These are phyloP conservation scores for Willisornis vidua DNA, from an alignment of 2,113 vertebrate species.

Conservation along the genomic window DNA sequence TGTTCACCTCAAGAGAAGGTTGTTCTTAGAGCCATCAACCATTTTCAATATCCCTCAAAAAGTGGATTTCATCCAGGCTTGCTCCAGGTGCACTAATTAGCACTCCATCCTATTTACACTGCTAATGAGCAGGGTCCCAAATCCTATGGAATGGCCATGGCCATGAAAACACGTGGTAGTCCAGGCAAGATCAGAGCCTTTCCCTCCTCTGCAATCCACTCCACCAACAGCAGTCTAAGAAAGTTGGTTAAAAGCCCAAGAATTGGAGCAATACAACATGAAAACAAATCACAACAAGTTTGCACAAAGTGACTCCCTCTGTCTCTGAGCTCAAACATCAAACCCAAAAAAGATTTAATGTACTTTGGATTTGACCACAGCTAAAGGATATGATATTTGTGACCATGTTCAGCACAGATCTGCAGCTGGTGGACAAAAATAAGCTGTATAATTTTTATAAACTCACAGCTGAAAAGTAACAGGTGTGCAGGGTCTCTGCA, in stretches of 20 bases:
- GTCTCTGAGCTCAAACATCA: background rate
- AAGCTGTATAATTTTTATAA: background rate
- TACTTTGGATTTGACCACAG: background rate
- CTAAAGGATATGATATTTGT: background rate
- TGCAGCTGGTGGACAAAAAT: background rate
- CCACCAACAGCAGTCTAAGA: background rate
- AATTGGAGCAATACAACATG: background rate
- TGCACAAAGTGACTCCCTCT: background rate
- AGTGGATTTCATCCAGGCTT: background rate
- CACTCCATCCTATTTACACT: background rate
- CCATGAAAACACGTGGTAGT: fast-evolving
- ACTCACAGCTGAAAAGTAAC: background rate
- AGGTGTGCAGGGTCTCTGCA: background rate
- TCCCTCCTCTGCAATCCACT: background rate
- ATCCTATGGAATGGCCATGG: background rate
- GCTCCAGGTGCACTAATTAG: background rate
- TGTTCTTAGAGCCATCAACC: background rate
- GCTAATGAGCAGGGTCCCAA: background rate
- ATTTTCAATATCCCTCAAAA: background rate
- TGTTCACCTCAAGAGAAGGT: background rate
- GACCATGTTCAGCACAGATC: background rate
- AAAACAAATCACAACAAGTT: background rate
- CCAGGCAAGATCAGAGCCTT: background rate
- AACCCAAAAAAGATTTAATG: background rate
- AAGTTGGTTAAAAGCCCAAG: background rate